These are phyloP conservation scores for Lycopodina hypogea DNA, from an alignment of 37 sponge, comb jelly and placozoan genomes.

Conservation along the genomic window DNA sequence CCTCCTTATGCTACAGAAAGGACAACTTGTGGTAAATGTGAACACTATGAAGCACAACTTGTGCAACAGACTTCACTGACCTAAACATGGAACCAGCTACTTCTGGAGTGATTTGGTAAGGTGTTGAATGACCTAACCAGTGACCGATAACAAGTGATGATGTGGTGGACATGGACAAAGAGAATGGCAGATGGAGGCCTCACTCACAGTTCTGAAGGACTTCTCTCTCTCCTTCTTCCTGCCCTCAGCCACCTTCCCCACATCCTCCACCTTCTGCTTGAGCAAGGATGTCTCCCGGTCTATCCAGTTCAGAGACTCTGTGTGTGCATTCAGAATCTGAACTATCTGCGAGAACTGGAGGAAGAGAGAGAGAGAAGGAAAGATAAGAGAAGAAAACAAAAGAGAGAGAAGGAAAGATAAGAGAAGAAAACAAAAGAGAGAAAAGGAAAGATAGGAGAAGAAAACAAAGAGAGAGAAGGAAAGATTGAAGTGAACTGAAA, in stretches of 20 bases:
- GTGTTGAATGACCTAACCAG: no score
- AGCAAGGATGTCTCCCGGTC: constrained; percentile 73
- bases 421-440: neutral
- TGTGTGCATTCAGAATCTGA: constrained; percentile 91
- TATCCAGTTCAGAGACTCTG: constrained; percentile 89
- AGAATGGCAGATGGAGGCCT: no score
- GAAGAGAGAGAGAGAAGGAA: neutral
- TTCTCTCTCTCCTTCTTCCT: constrained; percentile 66
- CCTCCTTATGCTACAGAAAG: no score
- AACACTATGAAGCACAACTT: no score
- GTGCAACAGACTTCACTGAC: no score
- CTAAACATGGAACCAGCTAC: no score
- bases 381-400: neutral
- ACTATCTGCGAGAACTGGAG: constrained; percentile 71
- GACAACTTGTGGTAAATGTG: no score
- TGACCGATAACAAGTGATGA: no score
- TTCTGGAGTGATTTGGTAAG: no score
- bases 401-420: constrained; percentile 1
- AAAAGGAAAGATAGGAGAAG: neutral
- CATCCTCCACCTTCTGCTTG: constrained; percentile 71
- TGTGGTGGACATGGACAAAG: no score
- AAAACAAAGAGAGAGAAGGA: neutral
- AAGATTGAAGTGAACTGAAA: neutral
- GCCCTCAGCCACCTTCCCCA: constrained; percentile 51
- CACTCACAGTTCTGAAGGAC: constrained; percentile 65